Evolutionary conservation across 1,140 invertebrate genomes (phyloP).

Genomic region (Hesperophylax magnus): DNA sequence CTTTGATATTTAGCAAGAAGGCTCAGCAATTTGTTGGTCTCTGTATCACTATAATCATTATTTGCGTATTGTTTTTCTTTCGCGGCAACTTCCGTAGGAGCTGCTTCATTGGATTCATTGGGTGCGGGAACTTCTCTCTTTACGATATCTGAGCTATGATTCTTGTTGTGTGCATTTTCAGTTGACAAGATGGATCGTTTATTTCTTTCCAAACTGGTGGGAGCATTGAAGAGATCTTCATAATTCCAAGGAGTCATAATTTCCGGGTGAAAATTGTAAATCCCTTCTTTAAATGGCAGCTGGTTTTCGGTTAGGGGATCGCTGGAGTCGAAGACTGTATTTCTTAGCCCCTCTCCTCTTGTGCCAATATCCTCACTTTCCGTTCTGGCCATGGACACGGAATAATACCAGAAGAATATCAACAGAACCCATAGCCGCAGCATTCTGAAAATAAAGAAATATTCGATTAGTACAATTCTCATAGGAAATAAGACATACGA

Average conservation of each 20-base stretch:
- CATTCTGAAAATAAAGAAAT: constrained; percentile 48
- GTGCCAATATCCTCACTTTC: constrained; percentile 5
- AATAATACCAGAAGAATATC: constrained; percentile 46
- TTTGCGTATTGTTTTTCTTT: not conserved
- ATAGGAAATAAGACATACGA: too few species aligned
- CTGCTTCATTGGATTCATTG: not conserved
- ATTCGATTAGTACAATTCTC: not conserved
- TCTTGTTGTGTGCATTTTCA: not conserved
- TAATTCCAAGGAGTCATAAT: not conserved
- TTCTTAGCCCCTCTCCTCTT: not conserved
- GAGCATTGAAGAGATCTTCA: not conserved
- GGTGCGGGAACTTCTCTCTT: constrained; percentile 12
- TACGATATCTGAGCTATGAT: not conserved
- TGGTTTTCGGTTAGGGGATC: not conserved
- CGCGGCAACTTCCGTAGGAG: not conserved
- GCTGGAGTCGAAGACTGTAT: not conserved
- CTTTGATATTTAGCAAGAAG: constrained; percentile 6
- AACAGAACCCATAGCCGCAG: constrained; percentile 48
- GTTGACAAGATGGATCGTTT: constrained; percentile 4
- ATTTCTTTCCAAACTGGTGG: not conserved
- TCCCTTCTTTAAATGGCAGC: constrained; percentile 15
- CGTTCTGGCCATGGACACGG: constrained; percentile 32
- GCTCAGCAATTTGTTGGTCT: not conserved
- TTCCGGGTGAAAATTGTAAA: constrained; percentile 14
- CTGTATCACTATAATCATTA: not conserved